phyloP scores from a whole-genome alignment of 2,113 vertebrate genomes.

The Ceyx margarethae region DNA sequence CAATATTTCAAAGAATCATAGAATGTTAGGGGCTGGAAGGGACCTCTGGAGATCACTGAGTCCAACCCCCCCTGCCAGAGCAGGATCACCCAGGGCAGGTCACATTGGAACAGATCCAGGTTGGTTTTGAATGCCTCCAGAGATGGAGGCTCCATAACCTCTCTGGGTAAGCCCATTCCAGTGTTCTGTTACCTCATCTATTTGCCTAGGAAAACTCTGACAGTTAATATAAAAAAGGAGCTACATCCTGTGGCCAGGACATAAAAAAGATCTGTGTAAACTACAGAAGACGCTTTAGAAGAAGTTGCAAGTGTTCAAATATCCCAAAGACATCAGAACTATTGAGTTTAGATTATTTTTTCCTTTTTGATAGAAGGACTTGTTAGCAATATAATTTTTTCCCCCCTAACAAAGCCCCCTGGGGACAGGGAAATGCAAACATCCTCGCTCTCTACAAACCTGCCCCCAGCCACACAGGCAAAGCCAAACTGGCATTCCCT shows the following conservation, averaged over 20 bases:
- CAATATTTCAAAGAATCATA: background rate
- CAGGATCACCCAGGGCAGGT: no score
- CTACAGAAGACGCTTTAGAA: background rate
- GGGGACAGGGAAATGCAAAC: background rate
- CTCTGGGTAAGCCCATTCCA: no score
- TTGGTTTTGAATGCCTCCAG: no score
- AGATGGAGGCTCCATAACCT: no score
- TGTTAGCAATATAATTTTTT: background rate
- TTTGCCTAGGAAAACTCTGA: background rate
- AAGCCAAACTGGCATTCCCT: background rate
- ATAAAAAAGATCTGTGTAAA: background rate
- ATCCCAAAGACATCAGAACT: background rate
- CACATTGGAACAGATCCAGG: no score
- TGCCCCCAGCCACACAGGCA: accelerated
- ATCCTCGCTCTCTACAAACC: background rate
- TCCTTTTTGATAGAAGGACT: background rate
- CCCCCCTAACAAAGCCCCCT: background rate
- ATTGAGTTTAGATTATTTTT: background rate
- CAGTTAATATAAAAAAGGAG: background rate
- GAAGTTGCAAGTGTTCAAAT: background rate
- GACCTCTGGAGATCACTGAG: no score
- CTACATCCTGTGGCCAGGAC: background rate
- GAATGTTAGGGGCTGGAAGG: no score
- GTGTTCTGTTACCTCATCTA: no score
- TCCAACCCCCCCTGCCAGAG: no score